Percentiles rank a stretch among this genome's conserved stretches.
These are phyloP conservation scores for Sus cebifrons DNA, from an alignment of 2,797 vertebrate genomes.

Conservation along the genomic window DNA sequence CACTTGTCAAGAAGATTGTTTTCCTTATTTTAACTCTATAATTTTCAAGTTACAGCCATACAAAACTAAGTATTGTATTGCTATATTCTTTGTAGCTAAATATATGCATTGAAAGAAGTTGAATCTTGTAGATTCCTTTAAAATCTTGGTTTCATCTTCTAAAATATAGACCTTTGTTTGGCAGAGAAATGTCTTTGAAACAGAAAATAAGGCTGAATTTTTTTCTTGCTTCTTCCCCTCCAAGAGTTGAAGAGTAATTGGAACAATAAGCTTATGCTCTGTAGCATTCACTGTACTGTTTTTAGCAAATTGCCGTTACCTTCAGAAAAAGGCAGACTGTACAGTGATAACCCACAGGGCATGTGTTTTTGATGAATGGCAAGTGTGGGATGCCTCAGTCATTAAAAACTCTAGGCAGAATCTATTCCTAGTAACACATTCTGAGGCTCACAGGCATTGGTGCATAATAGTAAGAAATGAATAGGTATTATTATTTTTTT, in stretches of 20 bases:
- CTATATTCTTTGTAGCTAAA: constrained; percentile 4
- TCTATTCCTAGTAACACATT: constrained; percentile 70
- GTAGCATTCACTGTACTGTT: neutral
- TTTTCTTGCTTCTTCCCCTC: constrained; percentile 19
- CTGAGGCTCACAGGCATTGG: constrained; percentile 61
- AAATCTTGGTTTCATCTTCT: constrained; percentile 41
- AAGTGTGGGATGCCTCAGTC: constrained; percentile 65
- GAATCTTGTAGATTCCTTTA: neutral
- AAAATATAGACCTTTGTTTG: neutral
- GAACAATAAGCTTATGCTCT: constrained; percentile 36
- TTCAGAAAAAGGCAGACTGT: constrained; percentile 51
- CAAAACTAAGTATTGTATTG: neutral
- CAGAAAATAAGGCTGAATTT: neutral
- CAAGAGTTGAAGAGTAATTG: constrained; percentile 62
- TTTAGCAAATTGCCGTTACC: constrained; percentile 27
- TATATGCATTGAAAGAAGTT: neutral
- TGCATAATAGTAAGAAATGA: constrained; percentile 46
- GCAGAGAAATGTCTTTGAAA: constrained; percentile 23
- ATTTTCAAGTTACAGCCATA: neutral
- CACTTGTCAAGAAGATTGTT: neutral
- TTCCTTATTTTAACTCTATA: neutral
- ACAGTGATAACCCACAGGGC: constrained; percentile 69
- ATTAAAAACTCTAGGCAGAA: constrained; percentile 76
- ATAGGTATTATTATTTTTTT: constrained; percentile 63
- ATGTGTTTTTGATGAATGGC: constrained; percentile 74